These are phyloP conservation scores for Darevskia nairensis DNA, from an alignment of 2,797 vertebrate genomes.

Conservation along the genomic window DNA sequence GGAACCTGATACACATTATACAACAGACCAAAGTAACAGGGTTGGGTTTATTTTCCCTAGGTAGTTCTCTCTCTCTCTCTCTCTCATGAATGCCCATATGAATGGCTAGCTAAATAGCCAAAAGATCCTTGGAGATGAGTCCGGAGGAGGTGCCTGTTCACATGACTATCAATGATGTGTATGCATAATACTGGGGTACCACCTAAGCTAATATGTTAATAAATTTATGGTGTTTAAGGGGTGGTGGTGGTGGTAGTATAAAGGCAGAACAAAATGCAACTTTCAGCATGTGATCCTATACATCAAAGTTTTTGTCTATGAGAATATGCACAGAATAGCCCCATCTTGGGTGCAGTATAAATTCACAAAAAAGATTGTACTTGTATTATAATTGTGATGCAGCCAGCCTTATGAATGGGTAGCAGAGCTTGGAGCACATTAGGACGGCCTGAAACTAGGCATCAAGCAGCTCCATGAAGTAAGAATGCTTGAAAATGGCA, in stretches of 20 bases:
- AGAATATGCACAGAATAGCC: not conserved
- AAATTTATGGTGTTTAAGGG: not conserved
- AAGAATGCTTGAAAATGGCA: constrained; percentile 5
- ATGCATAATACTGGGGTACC: not conserved
- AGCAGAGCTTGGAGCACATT: not conserved
- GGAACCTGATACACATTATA: not conserved
- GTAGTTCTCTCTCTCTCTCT: too few species aligned
- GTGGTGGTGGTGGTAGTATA: not conserved
- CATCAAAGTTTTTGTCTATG: not conserved
- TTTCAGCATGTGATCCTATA: not conserved
- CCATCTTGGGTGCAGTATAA: not conserved
- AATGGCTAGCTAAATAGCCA: not conserved
- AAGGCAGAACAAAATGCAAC: not conserved
- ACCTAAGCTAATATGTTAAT: not conserved
- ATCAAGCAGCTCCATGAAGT: not conserved
- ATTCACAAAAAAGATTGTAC: not conserved
- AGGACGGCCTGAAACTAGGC: not conserved
- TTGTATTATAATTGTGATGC: not conserved
- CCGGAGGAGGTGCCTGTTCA: not conserved
- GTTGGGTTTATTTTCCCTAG: not conserved
- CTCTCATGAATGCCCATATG: not conserved
- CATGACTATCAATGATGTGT: not conserved
- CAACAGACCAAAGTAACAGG: not conserved
- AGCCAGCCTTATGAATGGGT: not conserved
- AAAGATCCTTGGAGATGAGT: not conserved